Evolutionary conservation across 2,113 vertebrate species (phyloP).

Genomic region (Microcebus ravelobensis): DNA sequence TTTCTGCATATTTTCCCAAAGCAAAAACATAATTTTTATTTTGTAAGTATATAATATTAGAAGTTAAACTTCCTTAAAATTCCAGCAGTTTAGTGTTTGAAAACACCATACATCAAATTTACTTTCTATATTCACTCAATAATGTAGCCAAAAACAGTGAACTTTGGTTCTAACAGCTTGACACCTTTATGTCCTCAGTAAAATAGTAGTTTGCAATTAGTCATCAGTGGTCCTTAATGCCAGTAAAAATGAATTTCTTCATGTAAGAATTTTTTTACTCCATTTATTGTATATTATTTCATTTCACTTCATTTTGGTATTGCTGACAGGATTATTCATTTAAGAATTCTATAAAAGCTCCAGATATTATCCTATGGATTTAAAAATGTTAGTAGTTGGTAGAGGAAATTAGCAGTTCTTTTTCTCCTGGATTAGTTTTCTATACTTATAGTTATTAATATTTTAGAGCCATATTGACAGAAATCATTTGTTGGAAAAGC

Average conservation of each 20-base stretch:
- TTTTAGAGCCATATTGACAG: not conserved
- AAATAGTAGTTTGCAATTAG: not conserved
- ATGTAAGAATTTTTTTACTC: too few relatives aligned
- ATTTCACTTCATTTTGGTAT: too few relatives aligned
- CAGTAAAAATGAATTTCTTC: not conserved
- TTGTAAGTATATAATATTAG: not conserved
- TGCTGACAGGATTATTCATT: not conserved
- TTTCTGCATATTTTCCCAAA: not conserved
- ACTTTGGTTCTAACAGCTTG: not conserved
- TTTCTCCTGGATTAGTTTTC: not conserved
- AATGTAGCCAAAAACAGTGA: slow-evolving; percentile 9
- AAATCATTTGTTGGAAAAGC: not conserved
- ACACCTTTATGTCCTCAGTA: not conserved
- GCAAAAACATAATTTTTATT: not conserved
- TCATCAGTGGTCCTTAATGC: not conserved
- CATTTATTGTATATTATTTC: too few relatives aligned
- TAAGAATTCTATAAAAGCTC: not conserved
- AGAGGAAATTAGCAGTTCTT: not conserved
- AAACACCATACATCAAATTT: not conserved
- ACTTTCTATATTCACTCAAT: not conserved
- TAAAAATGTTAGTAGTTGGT: not conserved
- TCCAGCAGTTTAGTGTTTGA: not conserved
- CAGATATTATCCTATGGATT: not conserved
- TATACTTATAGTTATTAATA: not conserved
- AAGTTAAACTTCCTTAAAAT: not conserved